phyloP scores from a whole-genome alignment of 1,140 invertebrate species.

The Chlorops oryzae region DNA sequence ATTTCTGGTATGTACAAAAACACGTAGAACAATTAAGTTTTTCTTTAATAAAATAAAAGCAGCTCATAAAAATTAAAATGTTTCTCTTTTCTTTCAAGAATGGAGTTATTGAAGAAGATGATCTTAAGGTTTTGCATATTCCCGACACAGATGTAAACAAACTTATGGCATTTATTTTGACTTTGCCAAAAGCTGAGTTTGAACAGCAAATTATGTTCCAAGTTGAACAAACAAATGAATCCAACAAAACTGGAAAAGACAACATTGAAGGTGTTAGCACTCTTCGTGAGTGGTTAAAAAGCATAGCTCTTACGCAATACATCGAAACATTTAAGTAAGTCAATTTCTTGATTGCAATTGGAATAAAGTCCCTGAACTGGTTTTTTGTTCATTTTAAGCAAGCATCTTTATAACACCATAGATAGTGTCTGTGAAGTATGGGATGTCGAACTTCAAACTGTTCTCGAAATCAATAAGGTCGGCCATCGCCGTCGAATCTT shows the following conservation, averaged over 20 bases:
- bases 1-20: constrained; percentile 71
- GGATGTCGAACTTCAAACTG: constrained; percentile 90
- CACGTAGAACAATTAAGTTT: no score
- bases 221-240: constrained; percentile 36
- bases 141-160: constrained; percentile 66
- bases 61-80: background rate
- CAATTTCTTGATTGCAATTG: no score
- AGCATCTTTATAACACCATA: constrained; percentile 88
- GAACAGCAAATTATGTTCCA: constrained; percentile 29
- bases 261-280: constrained; percentile 37
- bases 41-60: background rate
- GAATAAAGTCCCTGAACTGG: no score
- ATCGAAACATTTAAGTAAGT: constrained; percentile 61
- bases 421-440: constrained; percentile 80
- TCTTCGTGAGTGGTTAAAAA: constrained; percentile 72
- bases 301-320: constrained; percentile 61
- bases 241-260: constrained; percentile 43
- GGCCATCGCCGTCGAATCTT: constrained; percentile 87
- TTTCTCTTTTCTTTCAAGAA: constrained; percentile 58
- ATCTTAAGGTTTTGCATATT: constrained; percentile 81
- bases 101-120: constrained; percentile 77
- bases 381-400: no score
- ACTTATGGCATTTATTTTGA: constrained; percentile 62
- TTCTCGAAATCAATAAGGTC: constrained; percentile 83
- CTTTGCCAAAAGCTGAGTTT: constrained; percentile 47